Evolutionary conservation across 2,113 vertebrate species (phyloP).

Genomic region (Otolemur garnettii): DNA sequence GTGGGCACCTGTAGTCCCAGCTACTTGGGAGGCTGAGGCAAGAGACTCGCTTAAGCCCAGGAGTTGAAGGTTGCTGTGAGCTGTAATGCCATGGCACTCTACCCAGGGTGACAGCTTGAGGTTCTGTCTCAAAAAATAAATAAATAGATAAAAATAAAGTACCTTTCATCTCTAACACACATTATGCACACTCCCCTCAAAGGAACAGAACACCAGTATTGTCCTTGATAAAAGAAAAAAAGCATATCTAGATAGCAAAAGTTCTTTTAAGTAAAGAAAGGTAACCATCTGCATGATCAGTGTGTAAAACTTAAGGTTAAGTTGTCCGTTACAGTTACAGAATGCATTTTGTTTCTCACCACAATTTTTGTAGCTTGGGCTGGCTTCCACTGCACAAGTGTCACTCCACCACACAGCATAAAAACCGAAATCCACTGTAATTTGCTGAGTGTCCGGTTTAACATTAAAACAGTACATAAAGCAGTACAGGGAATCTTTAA

Average conservation of each 20-base stretch:
- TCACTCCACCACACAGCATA: constrained; percentile 95
- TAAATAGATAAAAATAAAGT: background rate
- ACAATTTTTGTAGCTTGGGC: constrained; percentile 94
- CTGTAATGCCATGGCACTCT: too few relatives aligned
- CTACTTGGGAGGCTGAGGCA: too few relatives aligned
- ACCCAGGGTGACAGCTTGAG: too few relatives aligned
- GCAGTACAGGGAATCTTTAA: constrained; percentile 99
- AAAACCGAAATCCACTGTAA: constrained; percentile 98
- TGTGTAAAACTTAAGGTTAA: background rate
- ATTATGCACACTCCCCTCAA: background rate
- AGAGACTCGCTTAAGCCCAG: too few relatives aligned
- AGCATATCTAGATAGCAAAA: constrained; percentile 14
- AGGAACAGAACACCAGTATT: constrained; percentile 13
- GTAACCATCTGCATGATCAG: background rate
- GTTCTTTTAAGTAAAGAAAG: constrained; percentile 52
- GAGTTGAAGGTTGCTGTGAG: too few relatives aligned
- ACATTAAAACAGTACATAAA: constrained; percentile 96
- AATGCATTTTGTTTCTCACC: constrained; percentile 86
- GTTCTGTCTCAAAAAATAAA: too few relatives aligned
- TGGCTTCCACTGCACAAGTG: constrained; percentile 96
- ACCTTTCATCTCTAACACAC: background rate
- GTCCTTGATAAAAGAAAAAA: background rate
- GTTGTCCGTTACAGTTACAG: background rate
- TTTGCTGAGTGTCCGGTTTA: constrained; percentile 93
- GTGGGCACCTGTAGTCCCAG: too few relatives aligned